Conservation (phyloP, 2,797 vertebrate genomes). For the Borostomias antarcticus region DNA sequence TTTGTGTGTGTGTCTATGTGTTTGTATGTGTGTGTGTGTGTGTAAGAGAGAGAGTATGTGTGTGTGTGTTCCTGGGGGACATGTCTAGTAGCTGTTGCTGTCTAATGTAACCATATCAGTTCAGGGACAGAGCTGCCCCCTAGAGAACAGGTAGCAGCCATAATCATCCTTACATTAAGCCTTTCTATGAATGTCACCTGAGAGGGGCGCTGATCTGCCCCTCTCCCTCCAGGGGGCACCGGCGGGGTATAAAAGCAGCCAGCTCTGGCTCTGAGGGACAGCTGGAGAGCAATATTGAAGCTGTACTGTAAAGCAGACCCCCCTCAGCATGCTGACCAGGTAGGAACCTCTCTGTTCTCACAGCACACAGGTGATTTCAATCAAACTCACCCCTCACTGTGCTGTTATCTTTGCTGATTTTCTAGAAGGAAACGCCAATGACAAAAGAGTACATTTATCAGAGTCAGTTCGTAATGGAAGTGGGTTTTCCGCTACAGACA, state of each 20-base stretch:
- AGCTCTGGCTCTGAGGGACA: constrained; percentile 37
- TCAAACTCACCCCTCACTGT: too few species aligned
- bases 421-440: too few species aligned
- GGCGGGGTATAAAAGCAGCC: constrained; percentile 69
- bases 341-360: constrained; percentile 27
- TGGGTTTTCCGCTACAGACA: background rate
- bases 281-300: constrained; percentile 58
- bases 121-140: background rate
- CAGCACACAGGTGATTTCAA: constrained; percentile 5
- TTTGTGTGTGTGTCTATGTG: background rate
- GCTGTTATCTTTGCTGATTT: too few species aligned
- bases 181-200: background rate
- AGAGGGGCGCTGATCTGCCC: background rate
- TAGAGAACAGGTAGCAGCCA: background rate
- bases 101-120: background rate
- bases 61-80: background rate
- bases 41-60: constrained; percentile 13
- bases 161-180: background rate
- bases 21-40: background rate
- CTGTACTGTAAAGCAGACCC: constrained; percentile 45
- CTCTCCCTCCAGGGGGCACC: constrained; percentile 59
- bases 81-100: background rate
- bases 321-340: constrained; percentile 59
- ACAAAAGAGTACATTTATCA: too few species aligned
- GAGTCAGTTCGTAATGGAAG: too few species aligned